phyloP scores from a whole-genome alignment of 2,113 vertebrate species.

The Elephantulus edwardii region DNA sequence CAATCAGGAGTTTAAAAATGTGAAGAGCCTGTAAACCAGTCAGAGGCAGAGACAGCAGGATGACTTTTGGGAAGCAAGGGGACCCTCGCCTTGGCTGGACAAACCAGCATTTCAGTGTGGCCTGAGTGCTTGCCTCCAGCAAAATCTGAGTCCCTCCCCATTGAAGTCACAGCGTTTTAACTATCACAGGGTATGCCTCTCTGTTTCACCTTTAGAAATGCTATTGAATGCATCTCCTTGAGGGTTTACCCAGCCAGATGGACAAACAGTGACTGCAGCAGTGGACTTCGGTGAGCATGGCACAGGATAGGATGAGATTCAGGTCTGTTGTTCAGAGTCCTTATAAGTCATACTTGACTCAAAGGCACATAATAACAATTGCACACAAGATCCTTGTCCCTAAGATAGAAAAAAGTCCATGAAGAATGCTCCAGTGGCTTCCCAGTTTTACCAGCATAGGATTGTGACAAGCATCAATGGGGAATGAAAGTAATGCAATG shows the following conservation, averaged over 20 bases:
- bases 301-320: no score
- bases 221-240: slow-evolving; percentile 25
- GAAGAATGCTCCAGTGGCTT: slow-evolving; percentile 4
- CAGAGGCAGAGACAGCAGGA: not conserved
- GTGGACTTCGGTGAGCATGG: no score
- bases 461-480: not conserved
- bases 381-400: not conserved
- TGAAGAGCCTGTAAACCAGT: not conserved
- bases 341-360: no score
- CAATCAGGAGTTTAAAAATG: not conserved
- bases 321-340: no score
- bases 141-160: not conserved
- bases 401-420: not conserved
- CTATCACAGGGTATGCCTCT: not conserved
- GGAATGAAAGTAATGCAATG: not conserved
- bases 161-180: slow-evolving; percentile 49
- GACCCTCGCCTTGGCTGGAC: not conserved
- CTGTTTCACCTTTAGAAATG: slow-evolving; percentile 61
- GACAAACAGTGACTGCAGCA: no score
- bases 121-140: not conserved
- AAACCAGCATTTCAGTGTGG: not conserved
- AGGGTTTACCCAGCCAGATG: no score
- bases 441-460: not conserved
- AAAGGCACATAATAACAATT: no score
- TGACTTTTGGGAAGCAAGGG: not conserved